These are phyloP conservation scores for Shargacucullia verbasci DNA, from an alignment of 2,888 invertebrate genomes.

Conservation along the genomic window DNA sequence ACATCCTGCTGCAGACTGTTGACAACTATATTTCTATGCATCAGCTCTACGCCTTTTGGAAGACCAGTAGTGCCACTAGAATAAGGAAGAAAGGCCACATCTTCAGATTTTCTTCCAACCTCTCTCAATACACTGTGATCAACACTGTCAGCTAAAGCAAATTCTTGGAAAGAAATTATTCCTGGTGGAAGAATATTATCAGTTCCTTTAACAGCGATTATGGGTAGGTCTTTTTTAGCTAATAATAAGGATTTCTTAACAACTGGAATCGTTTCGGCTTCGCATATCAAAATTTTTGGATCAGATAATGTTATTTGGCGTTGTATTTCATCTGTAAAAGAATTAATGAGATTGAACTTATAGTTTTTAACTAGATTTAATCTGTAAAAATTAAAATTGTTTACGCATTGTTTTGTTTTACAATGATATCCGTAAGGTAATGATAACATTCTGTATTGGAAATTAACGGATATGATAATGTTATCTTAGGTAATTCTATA, in stretches of 20 bases:
- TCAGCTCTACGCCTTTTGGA: conserved; percentile 92
- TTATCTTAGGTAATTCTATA: too few relatives aligned
- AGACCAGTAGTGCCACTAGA: conserved; percentile 96
- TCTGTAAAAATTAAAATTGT: too few relatives aligned
- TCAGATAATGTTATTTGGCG: conserved; percentile 90
- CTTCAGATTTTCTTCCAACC: conserved; percentile 79
- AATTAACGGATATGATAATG: too few relatives aligned
- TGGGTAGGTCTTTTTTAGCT: conserved; percentile 82
- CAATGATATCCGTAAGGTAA: too few relatives aligned
- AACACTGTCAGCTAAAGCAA: conserved; percentile 81
- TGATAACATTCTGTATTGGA: too few relatives aligned
- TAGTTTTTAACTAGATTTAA: too few relatives aligned
- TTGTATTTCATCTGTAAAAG: conserved; percentile 91
- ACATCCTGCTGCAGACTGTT: conserved; percentile 76
- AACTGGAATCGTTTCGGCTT: conserved; percentile 81
- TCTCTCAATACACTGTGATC: conserved; percentile 83
- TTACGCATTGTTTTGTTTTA: too few relatives aligned
- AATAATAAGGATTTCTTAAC: conserved; percentile 82
- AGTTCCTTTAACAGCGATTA: conserved; percentile 73
- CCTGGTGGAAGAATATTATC: conserved; percentile 76
- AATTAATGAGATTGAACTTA: too few relatives aligned
- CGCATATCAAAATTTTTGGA: conserved; percentile 90
- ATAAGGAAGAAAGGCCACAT: conserved; percentile 92
- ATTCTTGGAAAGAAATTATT: conserved; percentile 89
- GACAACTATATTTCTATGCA: conserved; percentile 88